Evolutionary conservation across 1,140 invertebrate genomes (phyloP).

Genomic region (Hirudo medicinalis): DNA sequence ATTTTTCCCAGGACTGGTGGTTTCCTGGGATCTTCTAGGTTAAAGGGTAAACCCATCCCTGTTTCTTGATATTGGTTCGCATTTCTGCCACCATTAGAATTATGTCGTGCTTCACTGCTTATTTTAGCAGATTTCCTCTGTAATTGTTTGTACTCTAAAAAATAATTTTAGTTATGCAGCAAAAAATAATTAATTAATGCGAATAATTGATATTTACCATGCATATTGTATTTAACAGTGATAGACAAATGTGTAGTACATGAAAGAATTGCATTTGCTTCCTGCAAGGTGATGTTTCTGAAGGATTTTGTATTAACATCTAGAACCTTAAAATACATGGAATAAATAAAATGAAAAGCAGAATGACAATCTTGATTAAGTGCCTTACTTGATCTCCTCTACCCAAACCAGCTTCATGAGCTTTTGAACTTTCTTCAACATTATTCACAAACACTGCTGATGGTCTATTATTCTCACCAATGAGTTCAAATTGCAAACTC

Average conservation of each 20-base stretch:
- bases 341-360: background rate
- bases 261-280: constrained; percentile 77
- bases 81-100: too few species aligned
- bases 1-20: constrained; percentile 2
- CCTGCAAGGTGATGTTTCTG: constrained; percentile 71
- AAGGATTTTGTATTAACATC: constrained; percentile 95
- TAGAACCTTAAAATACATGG: constrained; percentile 43
- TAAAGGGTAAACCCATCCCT: background rate
- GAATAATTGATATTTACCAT: constrained; percentile 42
- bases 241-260: constrained; percentile 89
- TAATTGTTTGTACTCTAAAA: too few species aligned
- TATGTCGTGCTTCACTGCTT: too few species aligned
- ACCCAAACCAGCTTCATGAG: constrained; percentile 86
- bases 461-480: constrained; percentile 68
- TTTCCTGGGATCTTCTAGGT: constrained; percentile 6
- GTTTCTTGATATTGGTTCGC: constrained; percentile 10
- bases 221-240: constrained; percentile 89
- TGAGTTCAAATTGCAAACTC: constrained; percentile 76
- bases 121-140: too few species aligned
- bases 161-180: background rate
- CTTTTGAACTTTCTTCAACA: constrained; percentile 79
- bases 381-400: constrained; percentile 69
- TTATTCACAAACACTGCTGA: constrained; percentile 83
- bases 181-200: constrained; percentile 21
- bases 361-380: constrained; percentile 18